phyloP scores from a whole-genome alignment of 2,888 invertebrate genomes.

The Galerucella nymphaeae region DNA sequence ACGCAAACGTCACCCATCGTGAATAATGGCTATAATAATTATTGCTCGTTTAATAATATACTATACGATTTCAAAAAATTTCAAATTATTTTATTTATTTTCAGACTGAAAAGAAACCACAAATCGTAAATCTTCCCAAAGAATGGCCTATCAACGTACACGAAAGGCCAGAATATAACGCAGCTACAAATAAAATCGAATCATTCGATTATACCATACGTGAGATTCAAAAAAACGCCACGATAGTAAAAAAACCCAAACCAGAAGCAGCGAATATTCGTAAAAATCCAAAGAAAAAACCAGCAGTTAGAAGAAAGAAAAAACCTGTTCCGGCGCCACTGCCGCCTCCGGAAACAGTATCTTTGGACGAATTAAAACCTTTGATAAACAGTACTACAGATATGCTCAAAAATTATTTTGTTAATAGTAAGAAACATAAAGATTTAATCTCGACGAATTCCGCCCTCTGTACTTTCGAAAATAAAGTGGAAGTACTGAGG shows the following conservation, averaged over 20 bases:
- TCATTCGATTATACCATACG: constrained; percentile 53
- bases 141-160: constrained; percentile 52
- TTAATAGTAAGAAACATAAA: constrained; percentile 32
- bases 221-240: constrained; percentile 42
- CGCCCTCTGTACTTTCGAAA: constrained; percentile 32
- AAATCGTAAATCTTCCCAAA: constrained; percentile 41
- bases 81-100: constrained; percentile 9
- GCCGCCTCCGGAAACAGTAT: constrained; percentile 44
- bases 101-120: constrained; percentile 14
- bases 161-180: constrained; percentile 60
- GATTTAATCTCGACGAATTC: constrained; percentile 19
- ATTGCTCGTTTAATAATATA: too few species aligned
- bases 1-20: too few species aligned
- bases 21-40: too few species aligned
- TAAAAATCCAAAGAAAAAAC: constrained; percentile 43
- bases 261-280: constrained; percentile 32
- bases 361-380: constrained; percentile 48
- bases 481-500: constrained; percentile 41
- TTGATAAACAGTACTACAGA: constrained; percentile 52
- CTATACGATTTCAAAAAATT: too few species aligned
- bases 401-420: constrained; percentile 42
- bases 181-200: constrained; percentile 56
- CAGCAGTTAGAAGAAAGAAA: constrained; percentile 28
- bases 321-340: constrained; percentile 23
- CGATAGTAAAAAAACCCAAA: constrained; percentile 43